Percentiles rank a stretch among this genome's conserved stretches.
Evolutionary conservation across 92 coral and sea anemone genomes (phyloP).

Genomic region (Micromussa lordhowensis): DNA sequence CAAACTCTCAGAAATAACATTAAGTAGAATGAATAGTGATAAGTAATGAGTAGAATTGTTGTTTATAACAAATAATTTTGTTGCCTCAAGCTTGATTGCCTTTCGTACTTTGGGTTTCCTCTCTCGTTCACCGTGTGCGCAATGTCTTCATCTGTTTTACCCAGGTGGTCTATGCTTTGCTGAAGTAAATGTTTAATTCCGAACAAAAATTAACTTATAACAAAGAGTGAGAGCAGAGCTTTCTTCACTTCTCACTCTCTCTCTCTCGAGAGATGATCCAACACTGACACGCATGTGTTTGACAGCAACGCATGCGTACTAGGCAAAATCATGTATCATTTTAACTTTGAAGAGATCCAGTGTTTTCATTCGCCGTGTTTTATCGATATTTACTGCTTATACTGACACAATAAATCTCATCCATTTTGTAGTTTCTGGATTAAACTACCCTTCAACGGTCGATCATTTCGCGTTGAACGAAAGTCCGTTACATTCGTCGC

Average conservation of each 20-base stretch:
- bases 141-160: not conserved
- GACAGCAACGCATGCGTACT: not conserved
- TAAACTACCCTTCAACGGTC: not conserved
- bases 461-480: not conserved
- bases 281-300: not conserved
- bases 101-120: not conserved
- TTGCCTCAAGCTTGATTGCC: not conserved
- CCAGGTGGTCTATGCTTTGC: not conserved
- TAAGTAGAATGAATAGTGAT: not conserved
- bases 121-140: not conserved
- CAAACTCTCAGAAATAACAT: not conserved
- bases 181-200: not conserved
- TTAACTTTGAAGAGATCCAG: not conserved
- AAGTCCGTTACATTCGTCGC: not conserved
- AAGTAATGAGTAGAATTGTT: not conserved
- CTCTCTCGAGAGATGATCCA: not conserved
- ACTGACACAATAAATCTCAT: not conserved
- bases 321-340: not conserved
- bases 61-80: not conserved
- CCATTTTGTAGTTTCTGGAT: not conserved
- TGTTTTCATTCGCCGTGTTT: not conserved
- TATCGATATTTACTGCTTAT: not conserved
- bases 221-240: not conserved
- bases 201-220: not conserved
- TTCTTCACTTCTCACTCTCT: no score